phyloP scores from a whole-genome alignment of 2,888 invertebrate species.

The Psylliodes chrysocephalus region DNA sequence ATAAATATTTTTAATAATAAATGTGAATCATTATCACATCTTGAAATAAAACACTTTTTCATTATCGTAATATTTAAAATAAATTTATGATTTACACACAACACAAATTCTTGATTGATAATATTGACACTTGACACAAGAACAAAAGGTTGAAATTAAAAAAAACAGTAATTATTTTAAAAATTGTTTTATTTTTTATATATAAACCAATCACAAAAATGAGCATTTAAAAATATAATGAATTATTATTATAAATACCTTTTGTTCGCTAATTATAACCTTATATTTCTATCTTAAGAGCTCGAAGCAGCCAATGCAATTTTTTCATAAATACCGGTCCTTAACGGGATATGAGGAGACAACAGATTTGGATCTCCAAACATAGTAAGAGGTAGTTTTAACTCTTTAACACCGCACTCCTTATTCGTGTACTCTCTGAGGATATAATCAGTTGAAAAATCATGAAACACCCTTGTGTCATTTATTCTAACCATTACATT shows the following conservation, averaged over 20 bases:
- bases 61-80: too few species aligned
- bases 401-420: slow-evolving; percentile 77
- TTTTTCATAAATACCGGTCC: slow-evolving; percentile 63
- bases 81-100: too few species aligned
- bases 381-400: slow-evolving; percentile 72
- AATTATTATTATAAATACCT: not conserved
- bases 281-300: not conserved
- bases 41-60: too few species aligned
- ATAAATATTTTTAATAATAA: too few species aligned
- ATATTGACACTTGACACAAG: too few species aligned
- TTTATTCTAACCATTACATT: slow-evolving; percentile 87
- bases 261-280: not conserved
- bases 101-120: too few species aligned
- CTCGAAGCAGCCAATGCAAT: slow-evolving; percentile 45
- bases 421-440: slow-evolving; percentile 84
- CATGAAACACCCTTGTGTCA: slow-evolving; percentile 88
- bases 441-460: slow-evolving; percentile 79
- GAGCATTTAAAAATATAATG: too few species aligned
- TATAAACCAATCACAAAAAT: too few species aligned
- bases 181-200: too few species aligned
- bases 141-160: too few species aligned
- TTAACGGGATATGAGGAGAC: slow-evolving; percentile 72
- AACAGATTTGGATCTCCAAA: slow-evolving; percentile 77
- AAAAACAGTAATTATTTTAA: too few species aligned
- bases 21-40: too few species aligned